These are phyloP conservation scores for Meloidogyne chitwoodi DNA, from an alignment of 1,140 invertebrate species.

Conservation along the genomic window DNA sequence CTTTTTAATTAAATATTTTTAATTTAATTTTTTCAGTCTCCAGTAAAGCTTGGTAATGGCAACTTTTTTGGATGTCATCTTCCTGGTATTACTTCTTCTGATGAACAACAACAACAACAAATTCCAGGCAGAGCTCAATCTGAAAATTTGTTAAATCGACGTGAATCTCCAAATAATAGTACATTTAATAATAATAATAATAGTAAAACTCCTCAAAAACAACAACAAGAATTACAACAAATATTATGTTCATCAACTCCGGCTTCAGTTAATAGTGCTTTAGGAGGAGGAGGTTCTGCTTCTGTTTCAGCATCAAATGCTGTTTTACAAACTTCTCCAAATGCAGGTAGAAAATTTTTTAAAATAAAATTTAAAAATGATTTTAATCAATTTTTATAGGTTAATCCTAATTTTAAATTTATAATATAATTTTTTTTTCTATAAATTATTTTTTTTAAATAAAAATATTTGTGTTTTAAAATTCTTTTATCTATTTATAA, in stretches of 20 bases:
- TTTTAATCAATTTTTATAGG: no score
- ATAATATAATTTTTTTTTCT: no score
- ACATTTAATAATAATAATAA: not conserved
- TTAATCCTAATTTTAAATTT: no score
- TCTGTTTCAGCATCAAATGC: no score
- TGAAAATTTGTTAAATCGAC: not conserved
- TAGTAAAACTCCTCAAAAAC: not conserved
- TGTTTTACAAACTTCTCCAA: no score
- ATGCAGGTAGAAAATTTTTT: no score
- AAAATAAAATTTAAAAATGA: no score
- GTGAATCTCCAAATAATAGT: not conserved
- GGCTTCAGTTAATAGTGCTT: not conserved
- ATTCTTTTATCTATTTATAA: no score
- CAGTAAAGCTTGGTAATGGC: slow-evolving; percentile 1
- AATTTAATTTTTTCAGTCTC: slow-evolving; percentile 1
- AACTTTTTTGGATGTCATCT: not conserved
- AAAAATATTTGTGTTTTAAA: no score
- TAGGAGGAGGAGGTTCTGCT: no score
- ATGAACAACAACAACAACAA: slow-evolving; percentile 6
- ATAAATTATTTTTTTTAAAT: no score
- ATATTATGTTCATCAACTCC: slow-evolving; percentile 9
- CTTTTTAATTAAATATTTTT: not conserved
- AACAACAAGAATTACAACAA: not conserved
- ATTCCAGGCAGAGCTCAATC: not conserved
- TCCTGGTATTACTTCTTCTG: not conserved